Evolutionary conservation across 2,888 invertebrate genomes (phyloP).

Genomic region (Deilephila porcellus): DNA sequence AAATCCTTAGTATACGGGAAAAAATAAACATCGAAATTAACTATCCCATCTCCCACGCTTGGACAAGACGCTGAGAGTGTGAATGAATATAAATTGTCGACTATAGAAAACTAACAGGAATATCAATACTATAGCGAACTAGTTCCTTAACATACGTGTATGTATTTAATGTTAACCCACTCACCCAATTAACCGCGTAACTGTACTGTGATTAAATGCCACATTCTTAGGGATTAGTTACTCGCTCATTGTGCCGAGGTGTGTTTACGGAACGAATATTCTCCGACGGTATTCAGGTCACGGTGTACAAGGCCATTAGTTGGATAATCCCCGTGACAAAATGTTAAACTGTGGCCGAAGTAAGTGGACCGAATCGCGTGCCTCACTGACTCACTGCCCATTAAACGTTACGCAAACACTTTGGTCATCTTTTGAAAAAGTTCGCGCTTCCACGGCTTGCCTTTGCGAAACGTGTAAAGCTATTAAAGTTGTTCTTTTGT

Average conservation of each 20-base stretch:
- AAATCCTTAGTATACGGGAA: not conserved
- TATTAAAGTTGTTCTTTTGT: constrained; percentile 1
- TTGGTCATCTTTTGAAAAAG: constrained; percentile 35
- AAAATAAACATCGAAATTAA: constrained; percentile 1
- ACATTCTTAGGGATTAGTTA: constrained; percentile 32
- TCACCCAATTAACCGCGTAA: constrained; percentile 21
- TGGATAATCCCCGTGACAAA: constrained; percentile 63
- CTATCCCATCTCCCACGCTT: not conserved
- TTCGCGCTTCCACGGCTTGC: constrained; percentile 24
- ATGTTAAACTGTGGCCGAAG: constrained; percentile 51
- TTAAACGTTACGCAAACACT: constrained; percentile 55
- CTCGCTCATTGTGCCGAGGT: constrained; percentile 42
- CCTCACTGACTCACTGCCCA: constrained; percentile 52
- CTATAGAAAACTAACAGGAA: not conserved
- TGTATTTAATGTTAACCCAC: not conserved
- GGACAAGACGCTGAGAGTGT: not conserved
- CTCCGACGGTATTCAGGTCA: constrained; percentile 61
- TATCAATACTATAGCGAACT: not conserved
- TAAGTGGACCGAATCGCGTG: constrained; percentile 55
- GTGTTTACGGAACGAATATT: constrained; percentile 66
- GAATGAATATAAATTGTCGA: not conserved
- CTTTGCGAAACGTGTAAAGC: constrained; percentile 19
- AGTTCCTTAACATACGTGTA: not conserved
- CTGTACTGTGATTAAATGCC: constrained; percentile 24
- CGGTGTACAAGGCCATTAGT: constrained; percentile 55